Base-by-base conservation (phyloP, 2,888 invertebrate species). In the Sipha maydis region DNA sequence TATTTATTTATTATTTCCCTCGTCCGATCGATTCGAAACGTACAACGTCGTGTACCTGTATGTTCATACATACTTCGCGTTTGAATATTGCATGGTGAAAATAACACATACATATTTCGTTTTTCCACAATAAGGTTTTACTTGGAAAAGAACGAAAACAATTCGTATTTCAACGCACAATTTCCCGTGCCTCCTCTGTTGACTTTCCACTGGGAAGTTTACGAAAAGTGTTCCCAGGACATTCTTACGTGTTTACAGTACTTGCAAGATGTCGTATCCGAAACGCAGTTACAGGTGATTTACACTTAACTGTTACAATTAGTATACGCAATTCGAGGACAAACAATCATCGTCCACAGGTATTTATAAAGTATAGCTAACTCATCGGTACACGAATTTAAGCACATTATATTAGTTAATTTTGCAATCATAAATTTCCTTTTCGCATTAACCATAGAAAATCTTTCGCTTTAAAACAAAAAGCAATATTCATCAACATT, bases 121-220 rank as follows among this genome's bases (percentile, higher is more conserved):
- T n/a, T 61, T 28, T 3, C 71, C 61, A 25, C 48, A 14, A 25
- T 4, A 5, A 90, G 90, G 71, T 90, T 67, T 34, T 90, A 89
- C 56, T 11, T 31, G 34, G 34, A 85, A 56, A 82, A 19, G 3
- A 67, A 89, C 31, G 56, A 85, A 48, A 71, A 88, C 25, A 82
- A 14, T 21, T 77, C 77, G 17, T 86, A 89, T 67, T 78, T 88
- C 78, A 93, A 92, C 91, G 91, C 91, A 61, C 90, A 91, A 28
- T 95, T 94, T 91, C 94, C 94, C 3, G 91, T 91, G 41, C 94
- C 94, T 69, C 93, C 93, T 7, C 91, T 95, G 80, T 92, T 93
- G 89, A 92, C 93, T 0, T 90, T 95, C 75, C 94, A 95, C 91
- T 94, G 94, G 94, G 94, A 94, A 91, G 94, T 94, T 14, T 89